Percentiles rank a stretch among this genome's conserved stretches.
Evolutionary conservation across 2,113 vertebrate genomes (phyloP).

Genomic region (Bothrops jararaca): DNA sequence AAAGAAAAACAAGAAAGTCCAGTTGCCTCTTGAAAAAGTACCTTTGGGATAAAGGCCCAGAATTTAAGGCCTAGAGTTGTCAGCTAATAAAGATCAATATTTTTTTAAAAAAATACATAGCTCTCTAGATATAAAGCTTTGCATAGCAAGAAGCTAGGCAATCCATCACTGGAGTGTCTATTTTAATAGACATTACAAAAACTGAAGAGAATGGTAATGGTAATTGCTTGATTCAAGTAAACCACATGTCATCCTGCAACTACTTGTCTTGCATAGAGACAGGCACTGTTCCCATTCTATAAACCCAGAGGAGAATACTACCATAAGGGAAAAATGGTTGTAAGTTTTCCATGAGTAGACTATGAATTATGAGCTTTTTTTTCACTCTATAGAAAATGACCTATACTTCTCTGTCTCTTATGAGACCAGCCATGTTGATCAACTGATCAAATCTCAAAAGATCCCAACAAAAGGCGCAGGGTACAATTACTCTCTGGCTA

Average conservation of each 20-base stretch:
- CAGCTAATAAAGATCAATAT: not conserved
- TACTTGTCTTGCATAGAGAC: not conserved
- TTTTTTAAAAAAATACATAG: not conserved
- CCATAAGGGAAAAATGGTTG: not conserved
- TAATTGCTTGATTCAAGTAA: constrained; percentile 4
- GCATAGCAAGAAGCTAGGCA: not conserved
- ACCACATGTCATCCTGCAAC: not conserved
- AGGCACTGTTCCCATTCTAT: not conserved
- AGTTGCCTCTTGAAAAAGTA: too few relatives aligned
- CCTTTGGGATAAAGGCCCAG: not conserved
- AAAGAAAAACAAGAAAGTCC: too few relatives aligned
- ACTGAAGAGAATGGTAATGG: constrained; percentile 35
- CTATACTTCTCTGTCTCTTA: not conserved
- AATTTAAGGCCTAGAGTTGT: not conserved
- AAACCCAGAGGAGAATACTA: not conserved
- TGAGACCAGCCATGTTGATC: not conserved
- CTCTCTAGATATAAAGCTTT: not conserved
- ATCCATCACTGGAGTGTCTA: constrained; percentile 31
- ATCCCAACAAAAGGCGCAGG: not conserved
- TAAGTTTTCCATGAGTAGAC: not conserved
- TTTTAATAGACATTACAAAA: constrained; percentile 39
- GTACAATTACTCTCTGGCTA: not conserved
- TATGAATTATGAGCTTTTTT: not conserved
- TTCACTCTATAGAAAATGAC: not conserved
- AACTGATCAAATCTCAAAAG: not conserved